A percentile compares a stretch with the other conserved stretches of the same genome.
phyloP scores from a whole-genome alignment of 2,797 vertebrate genomes.

The Yasuhikotakia modesta region DNA sequence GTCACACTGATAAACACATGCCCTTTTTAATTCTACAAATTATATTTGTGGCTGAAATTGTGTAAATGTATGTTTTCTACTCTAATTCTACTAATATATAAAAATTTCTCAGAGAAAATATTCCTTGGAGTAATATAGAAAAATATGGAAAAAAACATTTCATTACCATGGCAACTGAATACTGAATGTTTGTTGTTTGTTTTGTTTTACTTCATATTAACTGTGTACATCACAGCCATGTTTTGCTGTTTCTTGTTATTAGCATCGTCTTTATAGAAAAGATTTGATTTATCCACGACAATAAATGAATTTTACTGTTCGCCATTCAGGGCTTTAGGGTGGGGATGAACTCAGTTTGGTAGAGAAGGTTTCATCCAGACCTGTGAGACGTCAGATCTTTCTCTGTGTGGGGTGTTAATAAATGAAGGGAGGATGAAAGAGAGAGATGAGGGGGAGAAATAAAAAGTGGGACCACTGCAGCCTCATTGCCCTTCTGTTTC shows the following conservation, averaged over 20 bases:
- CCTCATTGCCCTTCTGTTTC: constrained; percentile 43
- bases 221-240: background rate
- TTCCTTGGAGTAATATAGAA: too few species aligned
- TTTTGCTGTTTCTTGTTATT: background rate
- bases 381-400: constrained; percentile 10
- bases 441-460: constrained; percentile 14
- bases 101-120: too few species aligned
- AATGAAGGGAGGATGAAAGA: background rate
- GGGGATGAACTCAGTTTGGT: background rate
- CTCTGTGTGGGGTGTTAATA: constrained; percentile 35
- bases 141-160: constrained; percentile 40
- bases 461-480: constrained; percentile 20
- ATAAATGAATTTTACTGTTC: background rate
- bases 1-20: constrained; percentile 6
- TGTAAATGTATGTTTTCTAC: too few species aligned
- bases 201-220: background rate
- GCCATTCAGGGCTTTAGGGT: background rate
- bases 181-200: too few species aligned
- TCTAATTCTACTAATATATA: too few species aligned
- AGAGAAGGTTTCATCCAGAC: background rate
- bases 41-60: too few species aligned
- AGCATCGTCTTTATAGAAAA: background rate
- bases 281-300: background rate
- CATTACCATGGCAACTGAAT: background rate
- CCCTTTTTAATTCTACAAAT: too few species aligned